phyloP scores from a whole-genome alignment of 2,797 vertebrate genomes.

The Danio jaintianensis region DNA sequence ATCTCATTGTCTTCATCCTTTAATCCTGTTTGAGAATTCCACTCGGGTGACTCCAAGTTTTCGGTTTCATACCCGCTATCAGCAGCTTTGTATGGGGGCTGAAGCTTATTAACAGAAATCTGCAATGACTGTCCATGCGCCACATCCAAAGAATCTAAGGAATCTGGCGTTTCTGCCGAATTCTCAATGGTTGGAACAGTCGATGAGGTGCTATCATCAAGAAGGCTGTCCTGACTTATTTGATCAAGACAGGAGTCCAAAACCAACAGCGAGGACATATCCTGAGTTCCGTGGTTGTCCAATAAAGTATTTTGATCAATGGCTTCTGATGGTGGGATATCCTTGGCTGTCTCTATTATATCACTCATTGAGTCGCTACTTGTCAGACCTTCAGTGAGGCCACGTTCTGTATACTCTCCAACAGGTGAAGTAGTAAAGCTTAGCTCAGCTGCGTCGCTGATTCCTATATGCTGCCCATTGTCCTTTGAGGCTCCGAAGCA shows the following conservation, averaged over 20 bases:
- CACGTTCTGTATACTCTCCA: slow-evolving; percentile 38
- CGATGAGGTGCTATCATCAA: slow-evolving; percentile 86
- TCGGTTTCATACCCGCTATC: slow-evolving; percentile 99
- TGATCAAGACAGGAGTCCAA: slow-evolving; percentile 86
- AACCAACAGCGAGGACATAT: slow-evolving; percentile 72
- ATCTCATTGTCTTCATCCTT: slow-evolving; percentile 74
- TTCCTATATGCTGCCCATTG: slow-evolving; percentile 50
- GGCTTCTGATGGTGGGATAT: slow-evolving; percentile 46
- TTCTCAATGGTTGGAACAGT: slow-evolving; percentile 79
- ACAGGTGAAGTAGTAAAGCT: slow-evolving; percentile 53
- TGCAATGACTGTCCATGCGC: slow-evolving; percentile 78
- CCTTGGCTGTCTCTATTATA: slow-evolving; percentile 63
- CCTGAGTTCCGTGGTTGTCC: slow-evolving; percentile 63
- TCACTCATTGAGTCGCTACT: slow-evolving; percentile 74
- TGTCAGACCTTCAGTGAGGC: slow-evolving; percentile 69
- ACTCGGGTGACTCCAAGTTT: slow-evolving; percentile 97
- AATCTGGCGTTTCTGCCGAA: slow-evolving; percentile 88
- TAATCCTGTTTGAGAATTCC: slow-evolving; percentile 86
- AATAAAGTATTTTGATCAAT: slow-evolving; percentile 71
- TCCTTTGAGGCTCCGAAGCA: slow-evolving; percentile 64
- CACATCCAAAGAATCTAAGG: slow-evolving; percentile 87
- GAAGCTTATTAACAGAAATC: slow-evolving; percentile 79
- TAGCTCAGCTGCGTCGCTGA: slow-evolving; percentile 58
- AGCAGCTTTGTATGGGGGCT: slow-evolving; percentile 92
- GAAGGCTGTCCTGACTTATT: slow-evolving; percentile 90